Percentiles rank a stretch among this genome's conserved stretches.
phyloP scores from a whole-genome alignment of 2,113 vertebrate species.

The Laticauda laticaudata region DNA sequence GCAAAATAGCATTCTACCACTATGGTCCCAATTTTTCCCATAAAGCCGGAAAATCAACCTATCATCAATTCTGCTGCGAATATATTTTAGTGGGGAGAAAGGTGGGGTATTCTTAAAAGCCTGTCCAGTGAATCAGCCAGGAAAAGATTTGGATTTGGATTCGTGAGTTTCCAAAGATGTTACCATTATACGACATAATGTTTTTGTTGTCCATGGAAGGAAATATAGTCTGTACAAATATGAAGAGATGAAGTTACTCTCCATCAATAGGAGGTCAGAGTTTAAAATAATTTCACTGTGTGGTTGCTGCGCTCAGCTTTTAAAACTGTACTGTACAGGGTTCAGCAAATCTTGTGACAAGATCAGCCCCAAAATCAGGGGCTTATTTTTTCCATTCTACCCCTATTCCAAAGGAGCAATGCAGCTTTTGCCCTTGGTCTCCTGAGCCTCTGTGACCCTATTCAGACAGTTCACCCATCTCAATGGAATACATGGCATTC shows the following conservation, averaged over 20 bases:
- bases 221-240: not conserved
- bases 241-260: not conserved
- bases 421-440: not conserved
- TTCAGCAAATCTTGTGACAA: constrained; percentile 23
- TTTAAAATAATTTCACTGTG: not conserved
- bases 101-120: not conserved
- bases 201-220: not conserved
- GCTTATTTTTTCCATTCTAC: not conserved
- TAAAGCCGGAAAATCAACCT: not conserved
- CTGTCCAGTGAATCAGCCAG: not conserved
- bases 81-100: not conserved
- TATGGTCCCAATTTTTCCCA: not conserved
- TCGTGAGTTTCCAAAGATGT: not conserved
- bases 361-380: not conserved
- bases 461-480: not conserved
- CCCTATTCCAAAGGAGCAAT: not conserved
- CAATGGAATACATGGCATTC: not conserved
- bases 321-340: constrained; percentile 4
- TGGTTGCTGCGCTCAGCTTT: constrained; percentile 2
- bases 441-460: not conserved
- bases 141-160: not conserved
- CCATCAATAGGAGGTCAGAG: not conserved
- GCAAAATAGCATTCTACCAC: not conserved
- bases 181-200: too few relatives aligned
- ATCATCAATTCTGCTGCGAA: not conserved